phyloP scores from a whole-genome alignment of 2,888 invertebrate genomes.

The Capitulum mitella region DNA sequence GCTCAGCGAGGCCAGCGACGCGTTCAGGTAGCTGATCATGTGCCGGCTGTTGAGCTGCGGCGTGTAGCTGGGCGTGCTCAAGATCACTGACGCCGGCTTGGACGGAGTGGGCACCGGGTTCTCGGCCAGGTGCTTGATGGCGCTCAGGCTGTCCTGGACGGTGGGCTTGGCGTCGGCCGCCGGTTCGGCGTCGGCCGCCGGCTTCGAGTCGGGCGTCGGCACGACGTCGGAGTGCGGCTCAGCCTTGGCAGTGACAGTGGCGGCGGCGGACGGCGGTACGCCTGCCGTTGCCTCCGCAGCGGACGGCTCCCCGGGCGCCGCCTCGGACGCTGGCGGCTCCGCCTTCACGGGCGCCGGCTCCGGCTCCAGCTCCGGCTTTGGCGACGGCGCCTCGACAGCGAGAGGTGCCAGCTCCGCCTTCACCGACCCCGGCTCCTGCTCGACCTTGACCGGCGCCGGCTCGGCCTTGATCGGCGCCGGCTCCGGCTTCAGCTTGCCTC shows the following conservation, averaged over 20 bases:
- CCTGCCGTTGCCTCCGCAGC: too few species aligned
- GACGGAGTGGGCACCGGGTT: not conserved
- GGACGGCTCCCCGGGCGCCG: not conserved
- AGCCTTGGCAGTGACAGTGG: too few species aligned
- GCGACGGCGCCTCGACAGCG: not conserved
- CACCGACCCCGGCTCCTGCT: not conserved
- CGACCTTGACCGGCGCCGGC: not conserved
- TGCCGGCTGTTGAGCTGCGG: conserved; percentile 12
- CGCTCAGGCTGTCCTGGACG: not conserved
- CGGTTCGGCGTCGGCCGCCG: not conserved
- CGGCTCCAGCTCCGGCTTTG: not conserved
- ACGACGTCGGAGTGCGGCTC: not conserved
- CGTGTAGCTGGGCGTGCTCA: not conserved
- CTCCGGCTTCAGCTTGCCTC: not conserved
- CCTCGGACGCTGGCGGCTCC: not conserved
- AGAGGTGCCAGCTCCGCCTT: not conserved
- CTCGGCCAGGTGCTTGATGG: conserved; percentile 1
- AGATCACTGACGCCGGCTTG: not conserved
- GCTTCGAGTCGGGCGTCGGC: not conserved
- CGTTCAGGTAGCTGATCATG: conserved; percentile 13
- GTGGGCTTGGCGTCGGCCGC: not conserved
- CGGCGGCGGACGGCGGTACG: too few species aligned
- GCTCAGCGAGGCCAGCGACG: conserved; percentile 3
- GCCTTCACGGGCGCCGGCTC: not conserved
- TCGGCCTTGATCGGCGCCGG: not conserved